phyloP scores from a whole-genome alignment of 2,888 invertebrate species.

The Lepidochrysops patricia region DNA sequence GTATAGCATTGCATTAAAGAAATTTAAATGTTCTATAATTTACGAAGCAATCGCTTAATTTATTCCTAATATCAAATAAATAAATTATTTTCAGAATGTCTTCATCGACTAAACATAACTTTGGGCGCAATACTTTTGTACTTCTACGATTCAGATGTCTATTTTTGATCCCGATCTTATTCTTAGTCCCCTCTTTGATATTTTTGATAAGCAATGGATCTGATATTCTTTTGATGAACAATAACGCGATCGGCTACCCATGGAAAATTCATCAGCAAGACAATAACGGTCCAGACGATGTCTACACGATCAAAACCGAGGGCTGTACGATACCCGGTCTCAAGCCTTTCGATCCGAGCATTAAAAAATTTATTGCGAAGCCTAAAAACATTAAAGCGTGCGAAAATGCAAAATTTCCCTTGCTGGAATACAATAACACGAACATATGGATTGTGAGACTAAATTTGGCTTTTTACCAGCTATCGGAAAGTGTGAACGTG shows the following conservation, averaged over 20 bases:
- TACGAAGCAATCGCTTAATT: too few species aligned
- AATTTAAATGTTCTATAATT: too few species aligned
- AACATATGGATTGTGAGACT: slow-evolving; percentile 71
- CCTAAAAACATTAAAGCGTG: slow-evolving; percentile 69
- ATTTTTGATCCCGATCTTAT: slow-evolving; percentile 45
- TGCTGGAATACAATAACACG: slow-evolving; percentile 74
- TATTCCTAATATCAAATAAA: not conserved
- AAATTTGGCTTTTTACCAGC: slow-evolving; percentile 62
- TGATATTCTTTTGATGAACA: slow-evolving; percentile 41
- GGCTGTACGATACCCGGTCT: slow-evolving; percentile 81
- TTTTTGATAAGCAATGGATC: slow-evolving; percentile 46
- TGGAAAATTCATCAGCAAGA: slow-evolving; percentile 33
- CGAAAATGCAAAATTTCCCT: slow-evolving; percentile 58
- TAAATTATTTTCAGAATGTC: slow-evolving; percentile 48
- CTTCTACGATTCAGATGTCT: slow-evolving; percentile 48
- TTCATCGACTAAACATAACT: slow-evolving; percentile 30
- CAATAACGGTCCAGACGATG: slow-evolving; percentile 32
- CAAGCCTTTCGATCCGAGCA: slow-evolving; percentile 73
- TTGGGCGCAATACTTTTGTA: slow-evolving; percentile 29
- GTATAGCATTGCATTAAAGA: too few species aligned
- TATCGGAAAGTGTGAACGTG: slow-evolving; percentile 53
- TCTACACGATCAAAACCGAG: slow-evolving; percentile 74
- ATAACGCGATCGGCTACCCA: slow-evolving; percentile 31
- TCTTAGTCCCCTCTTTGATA: slow-evolving; percentile 49
- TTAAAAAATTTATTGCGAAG: slow-evolving; percentile 67